Base-by-base conservation (phyloP, 2,888 invertebrate species). In the Eupeodes luniger region DNA sequence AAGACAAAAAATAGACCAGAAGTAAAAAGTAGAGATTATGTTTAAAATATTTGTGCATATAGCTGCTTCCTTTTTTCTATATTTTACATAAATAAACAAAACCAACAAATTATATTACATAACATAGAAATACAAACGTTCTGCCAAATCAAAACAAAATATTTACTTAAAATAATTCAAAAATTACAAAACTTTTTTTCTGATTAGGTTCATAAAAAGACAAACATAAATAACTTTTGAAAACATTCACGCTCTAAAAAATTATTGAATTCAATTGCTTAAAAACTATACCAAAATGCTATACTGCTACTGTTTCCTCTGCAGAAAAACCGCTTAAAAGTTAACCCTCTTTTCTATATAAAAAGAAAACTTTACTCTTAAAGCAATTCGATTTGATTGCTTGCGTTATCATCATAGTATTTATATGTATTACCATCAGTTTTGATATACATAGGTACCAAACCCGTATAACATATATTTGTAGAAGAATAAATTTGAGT, bases 371-470 rank as follows among this genome's bases (percentile, higher is more conserved):
- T 66, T 64, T n/a, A 16, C 70, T 59, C 51, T 62, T 66, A 80
- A 81, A 81, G 81, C 74, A 67, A 69, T 74, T 78, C 57, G 34
- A 78, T 81, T 81, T 81, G 81, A 81, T 81, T 81, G 77, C 81
- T 57, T 74, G 81, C 49, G 69, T 78, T 85, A 85, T 81, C 53
- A 77, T 67, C 74, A 66, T 47, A 19, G 36, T 53, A 53, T 66
- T 40, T 19, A 16, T 59, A 64, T 5, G 19, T 72, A 53, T 77
- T 59, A 14, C 59, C 5, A 19, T 47, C 59, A 74, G 51, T 27
- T 27, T 27, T 55, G 49, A 57, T 59, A 27, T 27, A 27, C 27
- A 2, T 27, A 27, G 27, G 27, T 1, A 55, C 44, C 47, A n/a
- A n/a, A 27, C 11, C n/a, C 27, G 6, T 5, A 53, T 57, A 14